Evolutionary conservation across 2,888 invertebrate genomes (phyloP).

Genomic region (Drosophila meridionalis): DNA sequence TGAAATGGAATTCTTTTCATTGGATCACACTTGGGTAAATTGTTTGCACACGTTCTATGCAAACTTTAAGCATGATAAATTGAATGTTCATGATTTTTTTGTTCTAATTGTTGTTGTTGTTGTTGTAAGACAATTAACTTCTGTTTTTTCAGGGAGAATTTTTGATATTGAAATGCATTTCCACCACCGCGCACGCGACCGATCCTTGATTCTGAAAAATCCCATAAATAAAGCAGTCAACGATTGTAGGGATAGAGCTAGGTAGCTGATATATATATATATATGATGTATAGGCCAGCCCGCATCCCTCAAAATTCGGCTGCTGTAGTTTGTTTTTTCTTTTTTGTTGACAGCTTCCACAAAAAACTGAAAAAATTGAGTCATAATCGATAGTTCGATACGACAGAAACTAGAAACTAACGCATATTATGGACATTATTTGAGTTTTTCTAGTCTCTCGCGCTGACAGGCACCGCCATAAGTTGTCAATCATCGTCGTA

Average conservation of each 20-base stretch:
- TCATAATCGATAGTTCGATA: conserved; percentile 63
- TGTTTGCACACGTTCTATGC: conserved; percentile 73
- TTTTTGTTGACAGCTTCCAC: conserved; percentile 48
- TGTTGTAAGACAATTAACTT: conserved; percentile 71
- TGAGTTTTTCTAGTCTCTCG: conserved; percentile 8
- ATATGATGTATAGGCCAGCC: conserved; percentile 5
- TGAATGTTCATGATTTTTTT: conserved; percentile 65
- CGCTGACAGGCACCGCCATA: conserved; percentile 55
- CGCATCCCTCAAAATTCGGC: conserved; percentile 49
- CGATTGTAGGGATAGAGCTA: conserved; percentile 37
- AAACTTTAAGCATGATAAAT: conserved; percentile 82
- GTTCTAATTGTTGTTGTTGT: conserved; percentile 31
- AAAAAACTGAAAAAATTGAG: conserved; percentile 52
- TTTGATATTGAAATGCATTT: conserved; percentile 74
- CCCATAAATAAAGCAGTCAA: conserved; percentile 69
- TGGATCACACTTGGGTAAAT: conserved; percentile 52
- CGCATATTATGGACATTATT: conserved; percentile 41
- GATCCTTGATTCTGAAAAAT: conserved; percentile 37
- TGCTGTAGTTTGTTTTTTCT: conserved; percentile 18
- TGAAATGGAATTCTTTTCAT: conserved; percentile 59
- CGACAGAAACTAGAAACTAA: conserved; percentile 53
- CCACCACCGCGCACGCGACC: conserved; percentile 59
- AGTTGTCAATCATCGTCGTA: conserved; percentile 60
- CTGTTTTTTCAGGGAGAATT: conserved; percentile 47
- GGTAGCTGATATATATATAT: conserved; percentile 44